Evolutionary conservation across 2,113 vertebrate genomes (phyloP).

Genomic region (Platycercus adscitus): DNA sequence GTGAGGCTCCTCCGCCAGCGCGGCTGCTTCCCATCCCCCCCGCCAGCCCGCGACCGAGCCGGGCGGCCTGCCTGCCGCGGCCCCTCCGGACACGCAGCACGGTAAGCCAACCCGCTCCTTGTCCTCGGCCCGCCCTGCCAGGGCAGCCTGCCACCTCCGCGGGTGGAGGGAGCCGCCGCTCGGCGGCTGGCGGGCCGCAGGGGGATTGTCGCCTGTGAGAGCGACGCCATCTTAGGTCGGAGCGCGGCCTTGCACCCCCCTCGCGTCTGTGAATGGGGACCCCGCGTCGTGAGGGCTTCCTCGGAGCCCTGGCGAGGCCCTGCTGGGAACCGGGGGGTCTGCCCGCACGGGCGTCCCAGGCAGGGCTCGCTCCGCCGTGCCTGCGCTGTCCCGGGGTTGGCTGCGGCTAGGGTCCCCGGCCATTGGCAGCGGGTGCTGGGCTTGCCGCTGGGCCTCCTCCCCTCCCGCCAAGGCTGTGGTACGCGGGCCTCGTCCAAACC

Average conservation of each 20-base stretch:
- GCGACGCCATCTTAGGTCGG: conserved; percentile 61
- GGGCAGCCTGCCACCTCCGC: neutral
- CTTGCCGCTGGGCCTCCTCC: neutral
- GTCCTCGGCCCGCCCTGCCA: neutral
- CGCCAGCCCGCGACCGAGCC: neutral
- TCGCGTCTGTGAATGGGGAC: neutral
- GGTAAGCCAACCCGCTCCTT: neutral
- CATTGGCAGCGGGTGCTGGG: neutral
- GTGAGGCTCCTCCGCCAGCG: neutral
- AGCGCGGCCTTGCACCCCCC: neutral
- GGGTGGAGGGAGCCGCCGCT: neutral
- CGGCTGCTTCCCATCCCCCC: neutral
- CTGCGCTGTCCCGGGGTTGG: neutral
- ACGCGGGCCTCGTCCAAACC: neutral
- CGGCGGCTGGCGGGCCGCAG: neutral
- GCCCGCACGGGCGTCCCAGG: neutral
- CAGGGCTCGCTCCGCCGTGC: neutral
- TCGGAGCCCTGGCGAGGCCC: neutral
- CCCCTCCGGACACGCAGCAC: neutral
- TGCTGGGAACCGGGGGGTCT: neutral
- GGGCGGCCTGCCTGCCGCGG: neutral
- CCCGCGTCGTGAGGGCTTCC: neutral
- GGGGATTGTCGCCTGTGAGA: conserved; percentile 12
- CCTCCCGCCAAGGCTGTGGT: neutral
- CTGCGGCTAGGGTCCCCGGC: neutral